Conservation (phyloP, 2,113 vertebrate species). For the Rhinogobius similis region DNA sequence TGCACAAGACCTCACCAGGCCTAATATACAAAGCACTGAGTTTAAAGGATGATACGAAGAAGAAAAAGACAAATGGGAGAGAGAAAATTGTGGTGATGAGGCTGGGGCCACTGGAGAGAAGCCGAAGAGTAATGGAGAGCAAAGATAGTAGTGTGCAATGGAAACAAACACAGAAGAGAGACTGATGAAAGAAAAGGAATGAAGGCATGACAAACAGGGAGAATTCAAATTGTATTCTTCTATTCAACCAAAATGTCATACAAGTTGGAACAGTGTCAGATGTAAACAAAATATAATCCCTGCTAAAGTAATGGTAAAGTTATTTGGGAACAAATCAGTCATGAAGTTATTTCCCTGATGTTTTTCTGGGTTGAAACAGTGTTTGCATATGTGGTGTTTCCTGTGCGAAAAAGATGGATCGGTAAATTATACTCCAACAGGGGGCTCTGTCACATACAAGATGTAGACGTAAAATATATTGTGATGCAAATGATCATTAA, state of each 20-base stretch:
- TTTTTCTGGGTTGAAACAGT: not conserved
- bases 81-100: not conserved
- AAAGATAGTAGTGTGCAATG: slow-evolving; percentile 16
- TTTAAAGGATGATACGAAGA: slow-evolving; percentile 4
- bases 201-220: slow-evolving; percentile 5
- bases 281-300: not conserved
- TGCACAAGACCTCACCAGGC: not conserved
- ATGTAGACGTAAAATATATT: no score
- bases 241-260: not conserved
- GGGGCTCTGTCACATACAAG: no score
- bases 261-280: not conserved
- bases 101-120: not conserved
- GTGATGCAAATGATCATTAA: no score
- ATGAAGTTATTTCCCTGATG: not conserved
- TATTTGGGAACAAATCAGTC: not conserved
- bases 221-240: slow-evolving; percentile 1
- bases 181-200: not conserved
- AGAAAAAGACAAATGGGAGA: not conserved
- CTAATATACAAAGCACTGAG: slow-evolving; percentile 17
- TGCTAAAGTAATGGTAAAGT: not conserved
- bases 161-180: slow-evolving; percentile 1
- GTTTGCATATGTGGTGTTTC: no score
- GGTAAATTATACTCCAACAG: no score
- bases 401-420: no score
- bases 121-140: slow-evolving; percentile 8